Evolutionary conservation across 2,797 vertebrate species (phyloP).

Genomic region (Typhlichthys subterraneus): DNA sequence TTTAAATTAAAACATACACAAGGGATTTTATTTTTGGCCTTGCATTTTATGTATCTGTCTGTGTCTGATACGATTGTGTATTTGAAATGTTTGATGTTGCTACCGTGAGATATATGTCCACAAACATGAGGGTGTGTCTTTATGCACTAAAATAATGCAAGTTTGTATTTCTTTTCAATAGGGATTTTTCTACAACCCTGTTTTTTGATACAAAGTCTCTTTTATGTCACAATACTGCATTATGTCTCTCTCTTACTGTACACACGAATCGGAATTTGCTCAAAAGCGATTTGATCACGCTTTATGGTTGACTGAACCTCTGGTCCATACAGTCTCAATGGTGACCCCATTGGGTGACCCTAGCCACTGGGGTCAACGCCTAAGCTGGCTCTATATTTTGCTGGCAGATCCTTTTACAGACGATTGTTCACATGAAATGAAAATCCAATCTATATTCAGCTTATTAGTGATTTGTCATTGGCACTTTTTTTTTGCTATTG

Average conservation of each 20-base stretch:
- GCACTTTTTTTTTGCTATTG: constrained; percentile 73
- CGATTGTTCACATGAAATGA: constrained; percentile 70
- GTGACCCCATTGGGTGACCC: constrained; percentile 58
- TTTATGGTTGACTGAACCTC: constrained; percentile 61
- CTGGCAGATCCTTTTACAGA: constrained; percentile 59
- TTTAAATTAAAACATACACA: constrained; percentile 41
- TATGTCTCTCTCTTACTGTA: constrained; percentile 53
- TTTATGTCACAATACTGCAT: constrained; percentile 37
- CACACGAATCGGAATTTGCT: constrained; percentile 55
- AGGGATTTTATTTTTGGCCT: constrained; percentile 43
- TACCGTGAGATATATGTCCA: constrained; percentile 60
- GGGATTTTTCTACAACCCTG: constrained; percentile 30
- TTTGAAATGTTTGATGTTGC: constrained; percentile 58
- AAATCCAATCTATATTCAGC: constrained; percentile 67
- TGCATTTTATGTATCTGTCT: constrained; percentile 25
- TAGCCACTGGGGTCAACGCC: constrained; percentile 53
- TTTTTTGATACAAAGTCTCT: constrained; percentile 28
- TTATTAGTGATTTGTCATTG: constrained; percentile 68
- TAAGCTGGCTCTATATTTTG: constrained; percentile 63
- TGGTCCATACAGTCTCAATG: constrained; percentile 59
- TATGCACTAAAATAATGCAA: constrained; percentile 78
- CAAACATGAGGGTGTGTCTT: constrained; percentile 65
- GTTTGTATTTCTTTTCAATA: constrained; percentile 57
- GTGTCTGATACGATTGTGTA: constrained; percentile 41
- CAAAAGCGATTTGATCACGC: constrained; percentile 53